These are phyloP conservation scores for Melanotaenia maccullochi DNA, from an alignment of 2,797 vertebrate species.

Conservation along the genomic window DNA sequence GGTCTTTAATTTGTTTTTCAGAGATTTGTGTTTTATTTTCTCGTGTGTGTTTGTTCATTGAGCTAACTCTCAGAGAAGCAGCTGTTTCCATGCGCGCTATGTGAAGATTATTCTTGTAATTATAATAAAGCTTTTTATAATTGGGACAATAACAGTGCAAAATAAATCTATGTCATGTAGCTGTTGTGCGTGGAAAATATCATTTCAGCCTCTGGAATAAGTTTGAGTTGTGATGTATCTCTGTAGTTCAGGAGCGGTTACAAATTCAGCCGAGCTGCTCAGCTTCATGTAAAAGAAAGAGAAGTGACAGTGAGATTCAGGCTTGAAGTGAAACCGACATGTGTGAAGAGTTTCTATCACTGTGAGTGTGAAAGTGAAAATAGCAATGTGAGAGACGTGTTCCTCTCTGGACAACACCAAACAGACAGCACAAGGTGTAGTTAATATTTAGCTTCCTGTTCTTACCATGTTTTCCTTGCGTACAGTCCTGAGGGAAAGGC, in stretches of 20 bases:
- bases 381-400: slow-evolving; percentile 14
- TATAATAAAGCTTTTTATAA: slow-evolving; percentile 43
- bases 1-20: not conserved
- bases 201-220: slow-evolving; percentile 18
- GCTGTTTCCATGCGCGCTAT: slow-evolving; percentile 48
- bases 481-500: slow-evolving; percentile 48
- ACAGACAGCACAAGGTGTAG: slow-evolving; percentile 31
- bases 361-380: slow-evolving; percentile 10
- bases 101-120: slow-evolving; percentile 44
- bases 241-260: not conserved
- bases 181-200: slow-evolving; percentile 21
- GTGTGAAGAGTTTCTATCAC: slow-evolving; percentile 37
- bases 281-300: not conserved
- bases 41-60: not conserved
- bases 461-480: slow-evolving; percentile 82
- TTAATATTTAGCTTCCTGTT: slow-evolving; percentile 23
- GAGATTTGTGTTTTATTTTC: not conserved
- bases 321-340: not conserved
- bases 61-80: slow-evolving; percentile 27
- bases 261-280: not conserved
- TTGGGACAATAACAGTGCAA: slow-evolving; percentile 27
- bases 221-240: not conserved
- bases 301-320: not conserved
- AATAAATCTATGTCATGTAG: slow-evolving; percentile 32
- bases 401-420: slow-evolving; percentile 7